phyloP scores from a whole-genome alignment of 2,888 invertebrate genomes.

The Drosophila kanekoi region DNA sequence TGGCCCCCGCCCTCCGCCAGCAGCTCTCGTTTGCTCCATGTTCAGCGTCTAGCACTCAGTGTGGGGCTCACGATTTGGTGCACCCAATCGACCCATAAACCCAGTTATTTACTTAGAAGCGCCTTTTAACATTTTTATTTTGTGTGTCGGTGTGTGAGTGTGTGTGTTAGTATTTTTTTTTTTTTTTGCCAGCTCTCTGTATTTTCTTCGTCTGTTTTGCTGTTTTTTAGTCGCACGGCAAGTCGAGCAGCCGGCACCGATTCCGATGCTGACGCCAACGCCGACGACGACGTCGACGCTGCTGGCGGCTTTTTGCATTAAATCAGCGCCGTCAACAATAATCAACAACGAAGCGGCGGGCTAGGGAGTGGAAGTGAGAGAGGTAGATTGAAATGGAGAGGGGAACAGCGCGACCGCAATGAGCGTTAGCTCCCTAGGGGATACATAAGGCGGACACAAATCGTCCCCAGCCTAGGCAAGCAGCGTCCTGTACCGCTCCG shows the following conservation, averaged over 20 bases:
- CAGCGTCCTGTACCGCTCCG: conserved; percentile 10
- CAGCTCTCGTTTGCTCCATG: not conserved
- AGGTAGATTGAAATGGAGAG: not conserved
- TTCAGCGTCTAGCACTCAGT: conserved; percentile 47
- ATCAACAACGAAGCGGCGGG: conserved; percentile 67
- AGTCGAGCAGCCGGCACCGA: conserved; percentile 39
- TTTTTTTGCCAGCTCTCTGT: conserved; percentile 30
- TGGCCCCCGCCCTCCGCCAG: not conserved
- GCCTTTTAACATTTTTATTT: conserved; percentile 76
- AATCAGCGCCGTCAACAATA: conserved; percentile 81
- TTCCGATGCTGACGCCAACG: conserved; percentile 13
- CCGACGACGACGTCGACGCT: conserved; percentile 25
- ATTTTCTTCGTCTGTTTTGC: conserved; percentile 48
- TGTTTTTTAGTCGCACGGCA: conserved; percentile 52
- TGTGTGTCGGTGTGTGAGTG: conserved; percentile 12
- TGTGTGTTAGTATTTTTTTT: conserved; percentile 14
- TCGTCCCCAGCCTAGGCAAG: not conserved
- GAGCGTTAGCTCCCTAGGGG: conserved; percentile 32
- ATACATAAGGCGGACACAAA: not conserved
- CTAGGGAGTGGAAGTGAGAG: not conserved
- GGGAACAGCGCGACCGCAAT: conserved; percentile 51
- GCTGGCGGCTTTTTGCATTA: conserved; percentile 72
- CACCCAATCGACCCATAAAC: conserved; percentile 85
- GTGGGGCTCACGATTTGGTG: conserved; percentile 81
- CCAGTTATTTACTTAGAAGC: conserved; percentile 82